These are phyloP conservation scores for Timema cristinae DNA, from an alignment of 2,888 invertebrate species.

Conservation along the genomic window DNA sequence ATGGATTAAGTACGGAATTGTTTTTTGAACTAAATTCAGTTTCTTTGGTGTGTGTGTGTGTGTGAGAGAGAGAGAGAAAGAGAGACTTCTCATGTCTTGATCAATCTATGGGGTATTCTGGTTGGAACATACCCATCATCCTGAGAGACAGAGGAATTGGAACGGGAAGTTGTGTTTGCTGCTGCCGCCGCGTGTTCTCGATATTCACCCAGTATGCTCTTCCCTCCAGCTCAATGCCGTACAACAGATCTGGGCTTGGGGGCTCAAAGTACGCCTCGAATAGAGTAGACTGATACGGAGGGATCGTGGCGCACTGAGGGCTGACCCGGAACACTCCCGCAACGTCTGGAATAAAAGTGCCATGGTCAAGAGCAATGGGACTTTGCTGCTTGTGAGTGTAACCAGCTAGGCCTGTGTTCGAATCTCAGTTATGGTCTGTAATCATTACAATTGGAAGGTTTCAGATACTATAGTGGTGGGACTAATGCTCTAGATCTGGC, in stretches of 20 bases:
- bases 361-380: too few species aligned
- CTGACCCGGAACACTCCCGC: slow-evolving; percentile 39
- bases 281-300: slow-evolving; percentile 37
- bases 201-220: slow-evolving; percentile 38
- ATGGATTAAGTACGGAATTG: too few species aligned
- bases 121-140: background rate
- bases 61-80: too few species aligned
- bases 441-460: too few species aligned
- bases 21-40: too few species aligned
- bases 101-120: background rate
- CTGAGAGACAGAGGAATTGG: background rate
- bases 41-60: too few species aligned
- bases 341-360: slow-evolving; percentile 33
- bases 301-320: slow-evolving; percentile 39
- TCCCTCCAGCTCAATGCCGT: slow-evolving; percentile 39
- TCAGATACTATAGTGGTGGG: too few species aligned
- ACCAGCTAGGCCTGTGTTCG: too few species aligned
- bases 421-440: too few species aligned
- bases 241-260: slow-evolving; percentile 37
- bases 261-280: slow-evolving; percentile 44
- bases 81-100: background rate
- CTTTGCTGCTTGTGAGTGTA: too few species aligned
- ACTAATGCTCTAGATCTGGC: too few species aligned
- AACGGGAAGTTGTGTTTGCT: slow-evolving; percentile 1
- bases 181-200: background rate